Evolutionary conservation across 2,888 invertebrate genomes (phyloP).

Genomic region (Cosmopolites sordidus): DNA sequence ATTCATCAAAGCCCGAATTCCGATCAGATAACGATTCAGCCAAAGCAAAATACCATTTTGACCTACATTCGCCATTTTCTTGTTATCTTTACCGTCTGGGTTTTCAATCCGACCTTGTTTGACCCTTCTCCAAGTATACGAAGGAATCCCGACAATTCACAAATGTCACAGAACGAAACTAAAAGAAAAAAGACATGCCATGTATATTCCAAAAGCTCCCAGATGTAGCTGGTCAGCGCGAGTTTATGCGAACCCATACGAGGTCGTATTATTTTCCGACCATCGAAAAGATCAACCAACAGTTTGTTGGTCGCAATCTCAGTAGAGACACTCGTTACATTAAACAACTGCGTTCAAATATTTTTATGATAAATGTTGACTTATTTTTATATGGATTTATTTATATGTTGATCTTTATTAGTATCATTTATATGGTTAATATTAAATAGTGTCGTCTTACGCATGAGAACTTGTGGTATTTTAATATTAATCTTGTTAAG

Average conservation of each 20-base stretch:
- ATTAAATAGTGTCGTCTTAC: slow-evolving; percentile 18
- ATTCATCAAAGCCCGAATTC: not conserved
- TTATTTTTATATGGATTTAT: not conserved
- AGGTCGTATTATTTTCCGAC: slow-evolving; percentile 43
- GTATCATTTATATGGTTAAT: slow-evolving; percentile 15
- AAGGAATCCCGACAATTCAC: not conserved
- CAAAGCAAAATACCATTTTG: not conserved
- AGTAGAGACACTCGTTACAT: slow-evolving; percentile 34
- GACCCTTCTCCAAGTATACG: not conserved
- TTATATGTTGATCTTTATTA: not conserved
- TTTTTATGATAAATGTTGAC: not conserved
- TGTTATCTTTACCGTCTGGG: not conserved
- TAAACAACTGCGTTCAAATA: slow-evolving; percentile 20
- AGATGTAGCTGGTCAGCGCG: slow-evolving; percentile 31
- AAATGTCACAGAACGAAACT: not conserved
- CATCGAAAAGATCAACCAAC: slow-evolving; percentile 43
- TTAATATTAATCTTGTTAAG: slow-evolving; percentile 24
- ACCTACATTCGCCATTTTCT: not conserved
- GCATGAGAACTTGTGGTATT: slow-evolving; percentile 22
- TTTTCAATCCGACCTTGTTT: not conserved
- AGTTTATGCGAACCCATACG: slow-evolving; percentile 45
- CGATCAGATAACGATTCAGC: not conserved
- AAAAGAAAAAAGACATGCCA: not conserved
- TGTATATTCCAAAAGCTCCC: slow-evolving; percentile 3
- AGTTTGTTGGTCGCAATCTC: slow-evolving; percentile 45